Conservation (phyloP, 2,888 invertebrate genomes). For the Dascillus cervinus region DNA sequence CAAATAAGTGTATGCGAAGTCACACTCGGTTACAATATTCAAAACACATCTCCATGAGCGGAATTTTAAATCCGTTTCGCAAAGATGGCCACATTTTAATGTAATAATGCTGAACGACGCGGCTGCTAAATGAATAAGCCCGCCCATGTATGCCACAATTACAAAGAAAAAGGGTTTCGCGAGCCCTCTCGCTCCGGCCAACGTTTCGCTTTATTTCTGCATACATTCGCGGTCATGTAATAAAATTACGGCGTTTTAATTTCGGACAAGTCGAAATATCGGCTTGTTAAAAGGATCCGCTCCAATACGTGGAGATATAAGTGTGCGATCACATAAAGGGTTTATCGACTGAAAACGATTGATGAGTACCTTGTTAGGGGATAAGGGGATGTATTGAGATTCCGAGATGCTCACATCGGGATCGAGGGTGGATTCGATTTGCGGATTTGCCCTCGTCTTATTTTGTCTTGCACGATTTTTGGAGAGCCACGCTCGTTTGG, state of each 20-base stretch:
- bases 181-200: too few species aligned
- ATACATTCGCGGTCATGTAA: slow-evolving; percentile 20
- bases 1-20: slow-evolving; percentile 40
- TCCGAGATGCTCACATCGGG: slow-evolving; percentile 18
- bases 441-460: too few species aligned
- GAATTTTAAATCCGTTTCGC: slow-evolving; percentile 41
- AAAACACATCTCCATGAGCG: slow-evolving; percentile 37
- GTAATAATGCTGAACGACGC: slow-evolving; percentile 34
- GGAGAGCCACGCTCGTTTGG: too few species aligned
- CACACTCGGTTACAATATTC: slow-evolving; percentile 38
- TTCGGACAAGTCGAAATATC: too few species aligned
- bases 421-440: slow-evolving; percentile 16
- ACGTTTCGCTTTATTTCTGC: too few species aligned
- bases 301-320: too few species aligned
- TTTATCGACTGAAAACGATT: slow-evolving; percentile 24
- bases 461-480: too few species aligned
- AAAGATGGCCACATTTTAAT: slow-evolving; percentile 40
- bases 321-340: slow-evolving; percentile 21
- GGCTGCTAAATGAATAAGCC: slow-evolving; percentile 33
- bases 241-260: slow-evolving; percentile 23
- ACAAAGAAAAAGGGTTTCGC: slow-evolving; percentile 19
- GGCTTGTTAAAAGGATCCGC: too few species aligned
- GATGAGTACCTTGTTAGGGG: slow-evolving; percentile 22
- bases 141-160: slow-evolving; percentile 18
- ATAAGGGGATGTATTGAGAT: slow-evolving; percentile 14